Base-by-base conservation (phyloP, 2,888 invertebrate genomes). In the Artemia sinica region DNA sequence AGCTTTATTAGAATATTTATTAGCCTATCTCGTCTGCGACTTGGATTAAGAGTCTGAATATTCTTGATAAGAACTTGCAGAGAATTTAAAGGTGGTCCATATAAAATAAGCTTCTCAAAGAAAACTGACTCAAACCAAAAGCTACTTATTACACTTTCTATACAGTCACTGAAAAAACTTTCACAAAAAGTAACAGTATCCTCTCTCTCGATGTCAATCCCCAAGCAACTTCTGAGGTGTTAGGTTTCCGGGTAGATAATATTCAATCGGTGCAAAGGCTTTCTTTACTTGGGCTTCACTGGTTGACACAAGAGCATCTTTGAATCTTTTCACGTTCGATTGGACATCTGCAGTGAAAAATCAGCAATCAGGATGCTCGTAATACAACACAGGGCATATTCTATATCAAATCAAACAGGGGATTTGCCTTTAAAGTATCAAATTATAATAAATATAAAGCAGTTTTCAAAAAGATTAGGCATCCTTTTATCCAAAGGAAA, bases 161-260 rank as follows among this genome's bases (percentile, higher is more conserved):
- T 18, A 8, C 86, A 74, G 49, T 78, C 77, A 0, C 81, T 77
- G 73, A 84, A 85, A 0, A 78, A 73, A 14, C 80, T 78, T 6
- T 80, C 73, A 7, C 82, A 77, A 52, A 82, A 79, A 49, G 77
- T 72, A 41, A 74, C 69, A 76, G 80, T 79, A 68, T 72, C 71
- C 49, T 71, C 72, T 50, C 70, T 28, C 65, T 75, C 75, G 13
- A 73, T 72, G 76, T 88, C 87, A 2, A 81, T 72, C 52, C 52
- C 79, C 78, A 12, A 78, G 75, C n/a, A 87, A 76, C 75, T 84
- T 85, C 75, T 88, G 86, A 18, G 84, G 81, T 0, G 87, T 88
- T 50, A 84, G 74, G 0, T 83, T 81, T 10, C 84, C 84, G 0
- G 84, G 84, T 1, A 84, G 65, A 12, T 50, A 48, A 28, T 49